Evolutionary conservation across 2,797 vertebrate genomes (phyloP), one percentile per base, ranked within the genome.

Genomic region (Hephaestus fuliginosus): DNA sequence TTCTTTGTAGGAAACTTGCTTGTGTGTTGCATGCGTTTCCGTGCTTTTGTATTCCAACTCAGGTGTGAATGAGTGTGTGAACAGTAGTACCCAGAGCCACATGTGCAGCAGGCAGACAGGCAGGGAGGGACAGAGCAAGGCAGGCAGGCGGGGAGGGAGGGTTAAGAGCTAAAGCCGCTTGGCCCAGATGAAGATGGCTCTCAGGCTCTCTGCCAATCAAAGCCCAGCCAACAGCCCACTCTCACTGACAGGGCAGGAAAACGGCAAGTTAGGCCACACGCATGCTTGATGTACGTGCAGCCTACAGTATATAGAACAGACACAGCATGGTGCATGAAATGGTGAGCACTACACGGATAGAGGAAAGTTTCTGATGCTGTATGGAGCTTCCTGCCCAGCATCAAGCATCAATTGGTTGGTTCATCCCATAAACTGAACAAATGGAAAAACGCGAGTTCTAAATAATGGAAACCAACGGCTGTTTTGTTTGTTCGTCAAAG

Each of bases 81-180:
- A 41, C 46, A 80, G 80, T 63, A 9, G 30, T 33, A 52, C 72
- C 48, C 33, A 25, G 18, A 55, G 60, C 68, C 76, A 84, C 88
- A 89, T 82, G 78, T 86, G 72, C 63, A 65, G 82, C 75, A 85
- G 84, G 79, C 65, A 66, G 78, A 76, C 63, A 75, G 58, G 39
- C 69, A 64, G 43, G n/a, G 18, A 48, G 56, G 28, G 0, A 33
- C 30, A 5, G 30, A 33, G 3, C 5, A 5, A n/a, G 70, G 20
- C 25, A 65, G 52, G 22, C 1, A 22, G 58, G 49, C 22, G 17
- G 70, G n/a, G 10, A 36, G 55, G 85, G 78, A 28, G 89, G 90
- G 89, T 93, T 95, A 94, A 95, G 92, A 93, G 71, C 91, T 93
- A 95, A 96, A 96, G 94, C 95, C 85, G 94, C 95, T 95, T 95